Evolutionary conservation across 2,797 vertebrate genomes (phyloP).

Genomic region (Spheniscus humboldti): DNA sequence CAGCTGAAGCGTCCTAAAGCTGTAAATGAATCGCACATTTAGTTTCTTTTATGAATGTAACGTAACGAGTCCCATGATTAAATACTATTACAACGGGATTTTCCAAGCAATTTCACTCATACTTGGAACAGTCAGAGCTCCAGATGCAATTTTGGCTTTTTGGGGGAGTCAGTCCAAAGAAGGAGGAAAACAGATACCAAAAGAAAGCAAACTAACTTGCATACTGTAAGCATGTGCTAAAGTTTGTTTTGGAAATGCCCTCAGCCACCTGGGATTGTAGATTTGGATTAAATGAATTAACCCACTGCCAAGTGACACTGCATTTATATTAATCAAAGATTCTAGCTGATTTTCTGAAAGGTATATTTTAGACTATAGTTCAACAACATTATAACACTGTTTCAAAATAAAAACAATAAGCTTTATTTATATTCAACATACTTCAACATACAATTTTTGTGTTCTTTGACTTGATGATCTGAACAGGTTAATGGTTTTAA

Average conservation of each 20-base stretch:
- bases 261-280: not conserved
- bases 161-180: not conserved
- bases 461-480: not conserved
- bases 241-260: slow-evolving; percentile 3
- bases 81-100: not conserved
- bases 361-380: accelerated
- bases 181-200: not conserved
- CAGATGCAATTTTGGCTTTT: not conserved
- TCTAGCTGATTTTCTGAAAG: not conserved
- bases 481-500: not conserved
- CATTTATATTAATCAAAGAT: not conserved
- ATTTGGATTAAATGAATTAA: not conserved
- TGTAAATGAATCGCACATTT: not conserved
- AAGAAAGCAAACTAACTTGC: slow-evolving; percentile 16
- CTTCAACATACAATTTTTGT: not conserved
- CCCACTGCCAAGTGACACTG: not conserved
- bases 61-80: not conserved
- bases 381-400: not conserved
- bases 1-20: not conserved
- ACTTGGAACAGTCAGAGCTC: not conserved
- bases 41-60: not conserved
- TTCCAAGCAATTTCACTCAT: slow-evolving; percentile 25
- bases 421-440: not conserved
- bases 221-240: not conserved
- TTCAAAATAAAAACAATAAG: not conserved